Conservation (phyloP, 2,113 vertebrate genomes). For the Astur gentilis region DNA sequence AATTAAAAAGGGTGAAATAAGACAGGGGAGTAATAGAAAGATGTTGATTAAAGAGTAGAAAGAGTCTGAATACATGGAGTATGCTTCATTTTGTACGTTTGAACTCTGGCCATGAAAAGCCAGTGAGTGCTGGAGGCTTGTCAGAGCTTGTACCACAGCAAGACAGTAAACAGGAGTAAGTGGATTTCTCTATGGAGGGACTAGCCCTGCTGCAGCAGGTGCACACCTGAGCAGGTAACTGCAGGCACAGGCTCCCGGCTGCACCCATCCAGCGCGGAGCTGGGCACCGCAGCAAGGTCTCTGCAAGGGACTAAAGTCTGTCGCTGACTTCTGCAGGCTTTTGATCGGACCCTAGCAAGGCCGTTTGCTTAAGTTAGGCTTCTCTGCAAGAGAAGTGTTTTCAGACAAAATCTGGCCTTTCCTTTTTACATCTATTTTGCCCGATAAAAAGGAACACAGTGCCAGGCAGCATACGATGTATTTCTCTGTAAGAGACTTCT, state of each 20-base stretch:
- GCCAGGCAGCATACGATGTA: neutral
- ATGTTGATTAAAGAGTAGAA: conserved; percentile 41
- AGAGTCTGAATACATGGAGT: neutral
- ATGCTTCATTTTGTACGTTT: neutral
- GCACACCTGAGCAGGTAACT: neutral
- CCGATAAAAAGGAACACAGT: neutral
- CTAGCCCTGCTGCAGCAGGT: neutral
- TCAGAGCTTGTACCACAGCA: neutral
- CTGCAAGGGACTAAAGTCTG: neutral
- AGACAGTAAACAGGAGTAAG: neutral
- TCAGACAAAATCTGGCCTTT: neutral
- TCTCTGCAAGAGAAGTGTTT: neutral
- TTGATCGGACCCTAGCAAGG: neutral
- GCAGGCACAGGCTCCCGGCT: neutral
- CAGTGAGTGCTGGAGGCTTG: neutral
- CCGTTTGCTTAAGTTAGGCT: neutral
- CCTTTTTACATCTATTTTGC: neutral
- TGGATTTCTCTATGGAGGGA: neutral
- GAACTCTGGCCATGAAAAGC: neutral
- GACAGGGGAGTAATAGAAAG: neutral
- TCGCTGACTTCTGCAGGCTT: neutral
- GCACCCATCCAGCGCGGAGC: neutral
- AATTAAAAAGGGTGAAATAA: conserved; percentile 20
- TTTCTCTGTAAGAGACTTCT: neutral
- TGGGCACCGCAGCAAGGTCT: neutral